Base-by-base conservation (phyloP, 64 coral and sea anemone species). In the Actinia equina region DNA sequence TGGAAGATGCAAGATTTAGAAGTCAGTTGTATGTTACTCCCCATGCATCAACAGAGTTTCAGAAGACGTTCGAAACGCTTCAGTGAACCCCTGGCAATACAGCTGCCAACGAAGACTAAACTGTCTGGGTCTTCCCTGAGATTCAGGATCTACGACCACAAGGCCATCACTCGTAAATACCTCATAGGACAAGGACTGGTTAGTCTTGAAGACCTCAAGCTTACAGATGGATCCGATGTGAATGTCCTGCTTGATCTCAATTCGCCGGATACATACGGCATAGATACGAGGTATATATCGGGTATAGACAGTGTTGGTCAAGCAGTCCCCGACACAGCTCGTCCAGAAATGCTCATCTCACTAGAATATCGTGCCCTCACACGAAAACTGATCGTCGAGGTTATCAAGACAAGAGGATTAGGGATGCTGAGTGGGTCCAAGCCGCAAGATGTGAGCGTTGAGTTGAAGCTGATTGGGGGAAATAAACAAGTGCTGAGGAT, bases 1-100 rank as follows among this genome's bases (percentile, higher is more conserved):
- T 93, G 94, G 94, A 96, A 96, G 82, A 90, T 89, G 84, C 79
- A 89, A 43, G 94, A 96, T 25, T 76, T 96, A 51, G 94, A 97
- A 79, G 80, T 97, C 9, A 97, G 88, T 43, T 97, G 94, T 58
- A 97, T 90, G 74, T 52, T 97, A 7, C 27, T 97, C n/a, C 94
- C 94, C 0, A 64, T 97, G 2, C 86, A 93, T 8, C 91, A 97
- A 19, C 94, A 97, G 27, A 97, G 94, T 55, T 92, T 97, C 59
- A 88, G 92, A 27, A 82, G 82, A 43, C 86, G 88, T 3, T 89
- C 94, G 4, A 97, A 90, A 84, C 91, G 91, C 42, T 97, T 97
- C 43, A 88, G 88, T 25, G 80, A 93, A 1, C 91, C 94, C 4
- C 85, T 97, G 44, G 62, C 83, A 12, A 88, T 97, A 76, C 59